These are phyloP conservation scores for Sminthurinus signatus DNA, from an alignment of 1,140 invertebrate genomes.

Conservation along the genomic window DNA sequence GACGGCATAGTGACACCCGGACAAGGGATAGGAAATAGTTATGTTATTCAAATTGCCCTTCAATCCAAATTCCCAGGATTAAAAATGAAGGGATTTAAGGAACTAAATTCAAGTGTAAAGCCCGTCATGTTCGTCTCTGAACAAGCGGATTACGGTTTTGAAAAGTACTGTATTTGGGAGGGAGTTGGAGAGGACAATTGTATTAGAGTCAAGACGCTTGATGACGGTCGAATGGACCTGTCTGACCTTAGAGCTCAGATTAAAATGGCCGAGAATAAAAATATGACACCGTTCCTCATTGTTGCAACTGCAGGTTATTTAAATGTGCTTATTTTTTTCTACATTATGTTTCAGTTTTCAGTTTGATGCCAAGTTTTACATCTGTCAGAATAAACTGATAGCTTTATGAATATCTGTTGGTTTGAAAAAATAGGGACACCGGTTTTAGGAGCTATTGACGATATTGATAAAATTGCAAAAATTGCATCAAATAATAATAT, in stretches of 20 bases:
- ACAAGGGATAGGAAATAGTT: slow-evolving; percentile 89
- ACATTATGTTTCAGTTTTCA: too few relatives aligned
- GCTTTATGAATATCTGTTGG: too few relatives aligned
- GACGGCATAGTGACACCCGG: slow-evolving; percentile 92
- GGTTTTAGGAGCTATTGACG: slow-evolving; percentile 91
- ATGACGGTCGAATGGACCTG: slow-evolving; percentile 67
- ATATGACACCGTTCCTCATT: too few relatives aligned
- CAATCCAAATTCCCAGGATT: slow-evolving; percentile 65
- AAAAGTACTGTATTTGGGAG: slow-evolving; percentile 64
- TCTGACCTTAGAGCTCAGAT: slow-evolving; percentile 55
- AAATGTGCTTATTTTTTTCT: too few relatives aligned
- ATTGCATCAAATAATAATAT: slow-evolving; percentile 89
- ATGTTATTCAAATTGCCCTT: slow-evolving; percentile 82
- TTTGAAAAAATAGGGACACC: slow-evolving; percentile 66
- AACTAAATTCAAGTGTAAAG: slow-evolving; percentile 47
- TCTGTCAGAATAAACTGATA: too few relatives aligned
- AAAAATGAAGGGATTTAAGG: slow-evolving; percentile 49
- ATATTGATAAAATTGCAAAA: slow-evolving; percentile 84
- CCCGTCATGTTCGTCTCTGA: slow-evolving; percentile 74
- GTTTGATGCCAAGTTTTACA: too few relatives aligned
- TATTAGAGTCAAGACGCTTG: slow-evolving; percentile 60
- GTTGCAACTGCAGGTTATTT: too few relatives aligned
- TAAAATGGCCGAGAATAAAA: too few relatives aligned
- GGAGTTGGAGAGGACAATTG: slow-evolving; percentile 71
- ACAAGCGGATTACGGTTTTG: slow-evolving; percentile 91